Percentiles rank a stretch among this genome's conserved stretches.
Conservation (phyloP, 2,888 invertebrate genomes). For the Dusona sp. region DNA sequence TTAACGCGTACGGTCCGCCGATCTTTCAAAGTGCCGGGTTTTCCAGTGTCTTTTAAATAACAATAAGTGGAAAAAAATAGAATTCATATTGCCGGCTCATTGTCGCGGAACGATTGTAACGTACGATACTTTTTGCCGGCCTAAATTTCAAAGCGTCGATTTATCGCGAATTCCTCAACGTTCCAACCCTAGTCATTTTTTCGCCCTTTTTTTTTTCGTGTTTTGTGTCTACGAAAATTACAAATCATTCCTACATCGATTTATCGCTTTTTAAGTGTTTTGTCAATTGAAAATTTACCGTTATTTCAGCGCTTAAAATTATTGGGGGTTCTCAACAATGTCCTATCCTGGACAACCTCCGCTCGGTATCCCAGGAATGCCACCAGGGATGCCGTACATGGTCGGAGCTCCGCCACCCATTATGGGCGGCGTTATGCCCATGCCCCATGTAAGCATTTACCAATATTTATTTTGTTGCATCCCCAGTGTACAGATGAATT, state of each 20-base stretch:
- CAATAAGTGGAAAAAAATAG: constrained; percentile 2
- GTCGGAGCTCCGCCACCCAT: constrained; percentile 88
- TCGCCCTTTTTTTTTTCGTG: background rate
- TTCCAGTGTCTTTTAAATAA: background rate
- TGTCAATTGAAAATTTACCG: background rate
- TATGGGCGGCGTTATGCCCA: constrained; percentile 90
- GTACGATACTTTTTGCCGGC: constrained; percentile 11
- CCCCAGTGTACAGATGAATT: background rate
- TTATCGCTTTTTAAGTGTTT: constrained; percentile 1
- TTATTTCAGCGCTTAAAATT: constrained; percentile 44
- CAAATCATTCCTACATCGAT: background rate
- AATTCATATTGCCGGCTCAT: constrained; percentile 2
- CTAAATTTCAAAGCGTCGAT: background rate
- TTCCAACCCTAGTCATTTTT: background rate
- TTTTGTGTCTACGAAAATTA: background rate
- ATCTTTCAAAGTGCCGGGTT: constrained; percentile 13
- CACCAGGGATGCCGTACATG: constrained; percentile 88
- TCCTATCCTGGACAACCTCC: constrained; percentile 95
- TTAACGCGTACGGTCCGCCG: background rate
- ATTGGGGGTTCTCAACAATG: constrained; percentile 86
- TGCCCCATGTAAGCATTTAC: constrained; percentile 89
- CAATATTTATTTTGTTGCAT: background rate
- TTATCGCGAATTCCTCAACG: background rate
- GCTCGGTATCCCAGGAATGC: constrained; percentile 90
- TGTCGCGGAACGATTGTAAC: background rate